Conservation (phyloP, 2,113 vertebrate species). For the Zosterops lateralis region DNA sequence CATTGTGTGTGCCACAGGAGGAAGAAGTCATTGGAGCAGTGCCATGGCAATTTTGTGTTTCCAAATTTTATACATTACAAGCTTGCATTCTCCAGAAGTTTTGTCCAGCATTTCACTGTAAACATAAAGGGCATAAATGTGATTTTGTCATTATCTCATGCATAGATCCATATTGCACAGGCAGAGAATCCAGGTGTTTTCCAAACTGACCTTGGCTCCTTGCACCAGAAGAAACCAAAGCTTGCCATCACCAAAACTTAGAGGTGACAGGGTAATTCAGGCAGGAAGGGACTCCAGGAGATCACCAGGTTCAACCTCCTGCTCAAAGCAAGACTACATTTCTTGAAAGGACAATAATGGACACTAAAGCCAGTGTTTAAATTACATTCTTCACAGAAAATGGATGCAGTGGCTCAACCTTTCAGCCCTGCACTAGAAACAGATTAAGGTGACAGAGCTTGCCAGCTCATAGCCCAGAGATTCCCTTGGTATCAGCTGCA, state of each 20-base stretch:
- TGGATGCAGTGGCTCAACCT: not conserved
- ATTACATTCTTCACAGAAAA: not conserved
- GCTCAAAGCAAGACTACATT: not conserved
- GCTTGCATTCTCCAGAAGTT: not conserved
- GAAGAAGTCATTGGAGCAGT: not conserved
- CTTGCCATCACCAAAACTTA: not conserved
- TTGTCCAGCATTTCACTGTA: not conserved
- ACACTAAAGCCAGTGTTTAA: not conserved
- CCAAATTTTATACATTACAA: not conserved
- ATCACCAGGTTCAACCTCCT: not conserved
- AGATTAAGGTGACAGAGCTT: not conserved
- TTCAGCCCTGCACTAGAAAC: not conserved
- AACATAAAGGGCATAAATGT: not conserved
- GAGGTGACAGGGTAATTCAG: not conserved
- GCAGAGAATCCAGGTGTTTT: not conserved
- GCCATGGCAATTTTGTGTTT: not conserved
- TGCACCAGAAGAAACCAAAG: not conserved
- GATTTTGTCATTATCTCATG: not conserved
- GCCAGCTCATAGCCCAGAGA: not conserved
- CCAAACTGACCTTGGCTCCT: not conserved
- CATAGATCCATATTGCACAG: not conserved
- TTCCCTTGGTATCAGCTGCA: not conserved
- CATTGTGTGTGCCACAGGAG: not conserved
- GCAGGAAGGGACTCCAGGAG: not conserved
- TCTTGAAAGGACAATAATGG: not conserved